Conservation (phyloP, 2,113 vertebrate genomes). For the Lagopus muta region DNA sequence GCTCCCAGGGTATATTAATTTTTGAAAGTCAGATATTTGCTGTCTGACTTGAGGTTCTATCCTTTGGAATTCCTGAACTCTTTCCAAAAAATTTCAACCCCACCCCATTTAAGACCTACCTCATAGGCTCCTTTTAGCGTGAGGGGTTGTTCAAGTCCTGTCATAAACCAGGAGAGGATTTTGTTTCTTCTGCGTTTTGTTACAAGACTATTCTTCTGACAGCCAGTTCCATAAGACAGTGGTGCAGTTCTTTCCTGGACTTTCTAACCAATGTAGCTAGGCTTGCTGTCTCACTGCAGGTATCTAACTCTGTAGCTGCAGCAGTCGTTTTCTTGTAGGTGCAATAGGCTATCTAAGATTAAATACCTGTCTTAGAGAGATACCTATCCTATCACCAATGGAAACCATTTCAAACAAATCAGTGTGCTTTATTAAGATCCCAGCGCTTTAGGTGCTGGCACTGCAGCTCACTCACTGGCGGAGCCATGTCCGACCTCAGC, state of each 20-base stretch:
- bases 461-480: not conserved
- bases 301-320: not conserved
- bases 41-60: slow-evolving; percentile 10
- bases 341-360: not conserved
- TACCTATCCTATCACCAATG: not conserved
- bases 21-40: not conserved
- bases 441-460: not conserved
- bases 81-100: slow-evolving; percentile 38
- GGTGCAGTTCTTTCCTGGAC: not conserved
- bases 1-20: not conserved
- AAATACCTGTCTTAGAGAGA: not conserved
- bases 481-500: rapidly evolving
- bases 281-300: not conserved
- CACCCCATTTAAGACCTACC: not conserved
- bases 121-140: not conserved
- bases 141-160: not conserved
- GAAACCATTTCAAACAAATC: not conserved
- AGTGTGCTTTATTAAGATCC: not conserved
- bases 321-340: not conserved
- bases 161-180: not conserved
- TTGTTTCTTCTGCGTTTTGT: not conserved
- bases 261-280: not conserved
- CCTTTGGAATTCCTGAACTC: slow-evolving; percentile 40
- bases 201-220: rapidly evolving
- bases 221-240: not conserved